Base-by-base conservation (phyloP, 2,888 invertebrate genomes). In the Gastracanthus pulcherrimus region DNA sequence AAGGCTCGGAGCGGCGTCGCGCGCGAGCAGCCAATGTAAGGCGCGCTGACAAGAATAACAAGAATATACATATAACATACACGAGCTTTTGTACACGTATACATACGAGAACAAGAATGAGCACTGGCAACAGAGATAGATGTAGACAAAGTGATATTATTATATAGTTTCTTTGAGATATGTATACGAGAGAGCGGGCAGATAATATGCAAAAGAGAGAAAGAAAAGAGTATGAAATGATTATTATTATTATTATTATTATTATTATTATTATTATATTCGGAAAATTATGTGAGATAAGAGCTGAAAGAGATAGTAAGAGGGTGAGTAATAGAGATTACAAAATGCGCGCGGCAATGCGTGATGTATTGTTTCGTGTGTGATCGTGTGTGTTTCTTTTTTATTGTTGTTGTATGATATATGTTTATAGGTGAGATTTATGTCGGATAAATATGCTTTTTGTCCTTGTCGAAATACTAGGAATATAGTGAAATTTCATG, bases 1-100 rank as follows among this genome's bases (percentile, higher is more conserved):
- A 72, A 48, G 75, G 75, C 80, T 76, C 75, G 75, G 45, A 26
- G 76, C 29, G n/a, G 72, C 58, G 38, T n/a, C 19, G 45, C 45
- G 16, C 45, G 45, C 16, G 67, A 79, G 45, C 45, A 45, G 45
- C 45, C 38, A 26, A 67, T 23, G 23, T 45, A 45, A 41, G 41
- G 9, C 66, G 23, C 38, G 13, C 23, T 19, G 45, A 71, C 51
- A 5, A 55, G 36, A 36, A 62, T 36, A 62, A n/a, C 34, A n/a
- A 36, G 62, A 62, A 41, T 66, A 23, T 36, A 34, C 19, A 58
- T 29, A 45, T 19, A 6, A 34, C 38, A 36, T 11, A 64, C 13
- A 58, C 58, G 26, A n/a, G n/a, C n/a, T n/a, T n/a, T n/a, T n/a
- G n/a, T 70, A 67, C 13, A 71, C 23, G 64, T 55, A 31, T 64